A percentile compares a stretch with the other conserved stretches of the same genome.
Conservation (phyloP, 2,113 vertebrate genomes). For the Cyphomyrus discorhynchus region DNA sequence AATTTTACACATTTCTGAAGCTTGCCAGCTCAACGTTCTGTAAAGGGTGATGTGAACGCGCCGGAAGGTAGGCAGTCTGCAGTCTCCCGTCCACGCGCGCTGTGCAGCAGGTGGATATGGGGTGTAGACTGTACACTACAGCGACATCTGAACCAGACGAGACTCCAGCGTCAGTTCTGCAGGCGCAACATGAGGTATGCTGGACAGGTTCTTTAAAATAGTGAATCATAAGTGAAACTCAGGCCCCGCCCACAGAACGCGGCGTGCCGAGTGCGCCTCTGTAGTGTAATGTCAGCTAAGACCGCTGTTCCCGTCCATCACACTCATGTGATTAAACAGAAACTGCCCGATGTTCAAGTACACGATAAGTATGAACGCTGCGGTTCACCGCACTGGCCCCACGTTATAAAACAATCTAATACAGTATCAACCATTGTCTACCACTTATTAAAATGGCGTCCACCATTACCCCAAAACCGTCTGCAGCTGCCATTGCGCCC, state of each 20-base stretch:
- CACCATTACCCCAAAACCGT: not conserved
- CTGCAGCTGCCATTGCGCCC: not conserved
- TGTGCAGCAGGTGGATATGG: not conserved
- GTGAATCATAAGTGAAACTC: not conserved
- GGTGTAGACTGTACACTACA: not conserved
- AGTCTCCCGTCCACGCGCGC: not conserved
- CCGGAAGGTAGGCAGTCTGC: not conserved
- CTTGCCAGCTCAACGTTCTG: not conserved
- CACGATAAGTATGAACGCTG: conserved; percentile 27
- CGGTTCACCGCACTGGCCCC: conserved; percentile 28
- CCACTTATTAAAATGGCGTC: not conserved
- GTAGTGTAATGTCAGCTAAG: conserved; percentile 6
- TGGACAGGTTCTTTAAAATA: not conserved
- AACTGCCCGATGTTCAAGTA: conserved; percentile 51
- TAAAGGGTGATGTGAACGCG: not conserved
- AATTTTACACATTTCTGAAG: not conserved
- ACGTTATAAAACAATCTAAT: not conserved
- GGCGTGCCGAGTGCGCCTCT: not conserved
- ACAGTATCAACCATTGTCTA: not conserved
- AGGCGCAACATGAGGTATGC: not conserved
- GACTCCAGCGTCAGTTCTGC: not conserved
- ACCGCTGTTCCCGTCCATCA: not conserved
- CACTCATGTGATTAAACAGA: conserved; percentile 30
- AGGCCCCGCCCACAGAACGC: not conserved
- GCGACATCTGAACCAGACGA: not conserved